Conservation (phyloP, 2,888 invertebrate genomes). For the Apotomis capreana region DNA sequence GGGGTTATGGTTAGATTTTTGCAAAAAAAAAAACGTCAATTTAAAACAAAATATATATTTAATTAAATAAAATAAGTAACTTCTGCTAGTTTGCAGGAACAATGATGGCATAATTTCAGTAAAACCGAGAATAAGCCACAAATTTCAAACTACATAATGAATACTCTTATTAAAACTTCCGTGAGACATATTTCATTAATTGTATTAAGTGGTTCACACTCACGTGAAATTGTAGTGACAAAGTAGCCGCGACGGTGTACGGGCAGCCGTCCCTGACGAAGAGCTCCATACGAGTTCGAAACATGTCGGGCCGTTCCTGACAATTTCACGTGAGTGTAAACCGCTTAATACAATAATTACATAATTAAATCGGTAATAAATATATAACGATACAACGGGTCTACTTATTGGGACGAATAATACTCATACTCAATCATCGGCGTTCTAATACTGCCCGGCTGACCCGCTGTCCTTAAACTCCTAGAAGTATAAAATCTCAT, state of each 20-base stretch:
- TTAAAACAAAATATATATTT: constrained; percentile 30
- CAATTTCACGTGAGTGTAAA: too few relatives aligned
- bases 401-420: neutral
- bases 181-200: too few relatives aligned
- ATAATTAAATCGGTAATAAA: too few relatives aligned
- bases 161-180: too few relatives aligned
- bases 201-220: too few relatives aligned
- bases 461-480: neutral
- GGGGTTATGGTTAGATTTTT: neutral
- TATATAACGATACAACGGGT: neutral
- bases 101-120: neutral
- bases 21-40: neutral
- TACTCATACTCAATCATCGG: neutral
- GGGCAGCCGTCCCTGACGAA: too few relatives aligned
- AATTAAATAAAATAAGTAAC: constrained; percentile 15
- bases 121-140: neutral
- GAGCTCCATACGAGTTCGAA: too few relatives aligned
- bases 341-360: too few relatives aligned
- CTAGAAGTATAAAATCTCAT: constrained; percentile 15
- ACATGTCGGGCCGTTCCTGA: too few relatives aligned
- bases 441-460: neutral
- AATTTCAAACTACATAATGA: neutral
- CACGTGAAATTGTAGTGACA: too few relatives aligned
- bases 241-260: too few relatives aligned
- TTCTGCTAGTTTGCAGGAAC: constrained; percentile 4